Percentiles rank a stretch among this genome's conserved stretches.
These are phyloP conservation scores for Nomia melanderi DNA, from an alignment of 1,140 invertebrate genomes.

Conservation along the genomic window DNA sequence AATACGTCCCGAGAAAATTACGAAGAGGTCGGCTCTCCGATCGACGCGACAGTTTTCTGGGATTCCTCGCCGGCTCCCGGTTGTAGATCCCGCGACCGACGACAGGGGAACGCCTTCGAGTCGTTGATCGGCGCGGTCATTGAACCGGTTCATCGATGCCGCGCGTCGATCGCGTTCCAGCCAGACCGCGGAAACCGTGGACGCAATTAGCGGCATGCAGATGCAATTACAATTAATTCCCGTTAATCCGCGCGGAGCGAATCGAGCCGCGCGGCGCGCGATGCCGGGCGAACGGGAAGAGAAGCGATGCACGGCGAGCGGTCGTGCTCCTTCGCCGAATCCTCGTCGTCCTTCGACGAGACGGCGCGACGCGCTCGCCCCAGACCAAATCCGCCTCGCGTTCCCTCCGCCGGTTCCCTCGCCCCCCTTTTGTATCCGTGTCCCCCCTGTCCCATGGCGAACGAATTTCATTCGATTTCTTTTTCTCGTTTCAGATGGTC, in stretches of 20 bases:
- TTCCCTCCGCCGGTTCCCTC: neutral
- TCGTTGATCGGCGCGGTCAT: slow-evolving; percentile 14
- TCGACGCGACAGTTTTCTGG: slow-evolving; percentile 20
- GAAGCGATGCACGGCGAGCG: neutral
- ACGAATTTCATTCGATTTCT: slow-evolving; percentile 62
- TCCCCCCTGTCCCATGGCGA: slow-evolving; percentile 34
- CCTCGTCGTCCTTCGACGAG: slow-evolving; percentile 18
- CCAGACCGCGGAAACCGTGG: slow-evolving; percentile 20
- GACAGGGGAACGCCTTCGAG: neutral
- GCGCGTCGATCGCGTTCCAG: slow-evolving; percentile 35
- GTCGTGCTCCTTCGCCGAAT: neutral
- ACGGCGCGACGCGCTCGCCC: no score
- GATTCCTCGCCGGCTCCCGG: neutral
- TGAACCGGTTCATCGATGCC: slow-evolving; percentile 33
- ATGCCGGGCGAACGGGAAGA: slow-evolving; percentile 44
- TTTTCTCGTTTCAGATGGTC: slow-evolving; percentile 96
- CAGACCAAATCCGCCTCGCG: neutral
- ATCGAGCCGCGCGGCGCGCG: slow-evolving; percentile 1
- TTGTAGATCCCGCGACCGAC: neutral
- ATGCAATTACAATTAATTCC: slow-evolving; percentile 66
- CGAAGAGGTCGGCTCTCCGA: no score
- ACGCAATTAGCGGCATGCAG: slow-evolving; percentile 62
- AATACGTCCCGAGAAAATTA: neutral
- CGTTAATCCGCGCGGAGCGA: slow-evolving; percentile 61
- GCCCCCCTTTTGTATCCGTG: slow-evolving; percentile 23